These are phyloP conservation scores for Barypeithes pellucidus DNA, from an alignment of 2,888 invertebrate species.

Conservation along the genomic window DNA sequence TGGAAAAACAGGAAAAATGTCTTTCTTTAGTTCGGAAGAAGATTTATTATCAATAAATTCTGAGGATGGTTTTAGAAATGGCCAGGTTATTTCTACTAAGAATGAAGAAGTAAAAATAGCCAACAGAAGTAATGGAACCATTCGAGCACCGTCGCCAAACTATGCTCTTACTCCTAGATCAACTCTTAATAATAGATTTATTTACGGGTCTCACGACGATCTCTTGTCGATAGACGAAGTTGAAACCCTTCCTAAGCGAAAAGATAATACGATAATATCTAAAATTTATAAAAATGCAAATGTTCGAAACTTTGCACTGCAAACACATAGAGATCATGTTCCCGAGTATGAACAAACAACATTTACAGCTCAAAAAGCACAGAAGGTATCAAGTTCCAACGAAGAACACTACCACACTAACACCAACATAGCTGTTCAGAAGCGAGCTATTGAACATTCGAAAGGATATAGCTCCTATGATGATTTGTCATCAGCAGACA, in stretches of 20 bases:
- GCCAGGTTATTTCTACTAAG: conserved; percentile 17
- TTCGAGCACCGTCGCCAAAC: conserved; percentile 36
- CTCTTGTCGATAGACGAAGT: conserved; percentile 56
- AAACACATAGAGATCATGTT: conserved; percentile 57
- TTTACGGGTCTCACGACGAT: conserved; percentile 58
- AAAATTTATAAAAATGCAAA: conserved; percentile 62
- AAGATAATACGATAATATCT: conserved; percentile 62
- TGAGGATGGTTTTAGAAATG: conserved; percentile 28
- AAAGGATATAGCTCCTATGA: conserved; percentile 21
- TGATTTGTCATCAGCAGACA: conserved; percentile 41
- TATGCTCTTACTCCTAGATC: conserved; percentile 54
- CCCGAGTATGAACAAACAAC: conserved; percentile 40
- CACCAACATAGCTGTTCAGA: conserved; percentile 5
- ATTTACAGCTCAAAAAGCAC: conserved; percentile 5
- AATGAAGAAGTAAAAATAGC: conserved; percentile 31
- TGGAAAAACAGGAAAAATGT: conserved; percentile 54
- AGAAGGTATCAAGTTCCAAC: conserved; percentile 1
- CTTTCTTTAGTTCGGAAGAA: conserved; percentile 58
- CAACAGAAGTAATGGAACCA: conserved; percentile 1
- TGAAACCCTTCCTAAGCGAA: conserved; percentile 56
- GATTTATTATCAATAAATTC: conserved; percentile 52
- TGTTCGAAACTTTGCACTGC: conserved; percentile 60
- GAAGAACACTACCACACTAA: conserved; percentile 20
- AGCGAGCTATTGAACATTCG: conserved; percentile 1
- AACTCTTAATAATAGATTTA: conserved; percentile 45